A percentile compares a stretch with the other conserved stretches of the same genome.
Conservation (phyloP, 1,140 invertebrate genomes). For the Megalopta genalis region DNA sequence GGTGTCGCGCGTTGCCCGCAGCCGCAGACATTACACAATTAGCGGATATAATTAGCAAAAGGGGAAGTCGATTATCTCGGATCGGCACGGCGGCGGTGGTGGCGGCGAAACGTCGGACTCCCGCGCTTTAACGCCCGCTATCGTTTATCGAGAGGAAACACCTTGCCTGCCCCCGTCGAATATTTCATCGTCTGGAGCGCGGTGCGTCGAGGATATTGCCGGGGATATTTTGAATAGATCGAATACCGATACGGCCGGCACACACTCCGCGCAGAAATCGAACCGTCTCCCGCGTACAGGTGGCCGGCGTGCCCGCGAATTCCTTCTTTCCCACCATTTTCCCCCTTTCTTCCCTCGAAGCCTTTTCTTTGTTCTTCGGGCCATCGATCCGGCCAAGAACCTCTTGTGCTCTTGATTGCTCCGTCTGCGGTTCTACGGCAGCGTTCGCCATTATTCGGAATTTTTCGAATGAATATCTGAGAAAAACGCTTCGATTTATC, state of each 20-base stretch:
- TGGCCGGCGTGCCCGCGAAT: background rate
- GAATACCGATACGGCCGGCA: slow-evolving; percentile 24
- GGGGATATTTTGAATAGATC: slow-evolving; percentile 17
- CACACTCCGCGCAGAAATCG: slow-evolving; percentile 2
- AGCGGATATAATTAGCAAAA: slow-evolving; percentile 43
- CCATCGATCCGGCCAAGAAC: too few species aligned
- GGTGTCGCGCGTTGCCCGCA: background rate
- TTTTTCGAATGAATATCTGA: too few species aligned
- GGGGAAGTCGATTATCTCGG: slow-evolving; percentile 37
- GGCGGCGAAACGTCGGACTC: background rate
- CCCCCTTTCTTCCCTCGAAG: background rate
- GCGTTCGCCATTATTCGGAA: too few species aligned
- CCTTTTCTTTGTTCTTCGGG: too few species aligned
- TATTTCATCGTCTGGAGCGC: background rate
- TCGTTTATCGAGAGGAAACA: background rate
- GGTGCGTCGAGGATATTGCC: background rate
- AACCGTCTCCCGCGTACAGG: background rate
- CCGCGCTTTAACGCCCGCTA: background rate
- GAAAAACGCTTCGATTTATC: too few species aligned
- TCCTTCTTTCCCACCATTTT: background rate
- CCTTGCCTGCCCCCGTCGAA: background rate
- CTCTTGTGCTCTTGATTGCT: too few species aligned
- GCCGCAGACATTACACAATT: slow-evolving; percentile 53
- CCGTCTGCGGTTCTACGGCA: too few species aligned
- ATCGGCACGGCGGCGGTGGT: slow-evolving; percentile 6